phyloP scores from a whole-genome alignment of 2,888 invertebrate species.

The Patella pellucida region DNA sequence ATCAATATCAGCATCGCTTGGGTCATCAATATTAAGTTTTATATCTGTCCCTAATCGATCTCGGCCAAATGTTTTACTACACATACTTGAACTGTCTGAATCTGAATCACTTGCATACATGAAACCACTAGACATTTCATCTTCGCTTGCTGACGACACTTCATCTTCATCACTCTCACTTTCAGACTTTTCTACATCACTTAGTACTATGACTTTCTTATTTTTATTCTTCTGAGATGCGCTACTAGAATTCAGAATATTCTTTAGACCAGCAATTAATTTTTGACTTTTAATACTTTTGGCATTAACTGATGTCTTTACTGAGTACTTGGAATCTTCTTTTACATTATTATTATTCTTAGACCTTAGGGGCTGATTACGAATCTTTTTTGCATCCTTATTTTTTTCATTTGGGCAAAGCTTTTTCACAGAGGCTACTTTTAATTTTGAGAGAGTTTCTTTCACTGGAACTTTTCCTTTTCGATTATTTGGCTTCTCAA shows the following conservation, averaged over 20 bases:
- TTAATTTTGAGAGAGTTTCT: background rate
- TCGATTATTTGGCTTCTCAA: background rate
- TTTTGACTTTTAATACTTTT: background rate
- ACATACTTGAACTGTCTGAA: conserved; percentile 7
- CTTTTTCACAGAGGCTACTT: background rate
- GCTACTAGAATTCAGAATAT: background rate
- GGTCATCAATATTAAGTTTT: background rate
- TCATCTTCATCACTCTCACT: background rate
- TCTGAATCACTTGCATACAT: background rate
- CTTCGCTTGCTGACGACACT: background rate
- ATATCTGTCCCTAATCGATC: background rate
- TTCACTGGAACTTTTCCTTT: background rate
- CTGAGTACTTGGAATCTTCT: background rate
- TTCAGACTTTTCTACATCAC: background rate
- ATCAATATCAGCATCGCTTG: background rate
- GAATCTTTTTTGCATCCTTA: background rate
- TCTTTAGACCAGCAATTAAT: background rate
- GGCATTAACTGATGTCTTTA: background rate
- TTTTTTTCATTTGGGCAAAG: background rate
- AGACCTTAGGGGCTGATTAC: background rate
- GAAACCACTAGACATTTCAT: background rate
- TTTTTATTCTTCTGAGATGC: background rate
- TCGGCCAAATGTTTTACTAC: background rate
- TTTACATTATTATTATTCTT: background rate
- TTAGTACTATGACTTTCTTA: background rate